Evolutionary conservation across 2,888 invertebrate species (phyloP).

Genomic region (Plusia festucae): DNA sequence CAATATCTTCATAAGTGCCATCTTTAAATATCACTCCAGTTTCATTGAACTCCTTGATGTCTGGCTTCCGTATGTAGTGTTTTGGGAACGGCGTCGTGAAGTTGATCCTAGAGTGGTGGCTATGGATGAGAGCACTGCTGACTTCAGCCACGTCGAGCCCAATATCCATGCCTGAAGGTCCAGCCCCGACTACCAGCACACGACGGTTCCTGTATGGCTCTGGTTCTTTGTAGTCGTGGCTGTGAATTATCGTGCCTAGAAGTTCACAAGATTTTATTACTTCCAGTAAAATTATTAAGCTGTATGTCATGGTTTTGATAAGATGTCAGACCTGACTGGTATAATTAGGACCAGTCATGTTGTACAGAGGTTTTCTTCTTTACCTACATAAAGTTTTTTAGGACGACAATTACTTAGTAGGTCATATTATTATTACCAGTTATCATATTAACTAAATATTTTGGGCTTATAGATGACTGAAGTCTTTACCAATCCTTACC

Average conservation of each 20-base stretch:
- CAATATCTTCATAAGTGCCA: slow-evolving; percentile 89
- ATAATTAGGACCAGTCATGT: too few relatives aligned
- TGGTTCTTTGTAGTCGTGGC: slow-evolving; percentile 92
- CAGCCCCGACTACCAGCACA: slow-evolving; percentile 92
- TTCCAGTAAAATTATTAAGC: neutral
- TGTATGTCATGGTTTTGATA: neutral
- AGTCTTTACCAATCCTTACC: slow-evolving; percentile 64
- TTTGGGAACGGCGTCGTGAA: slow-evolving; percentile 81
- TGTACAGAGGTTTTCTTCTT: too few relatives aligned
- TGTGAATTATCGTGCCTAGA: slow-evolving; percentile 91
- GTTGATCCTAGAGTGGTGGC: slow-evolving; percentile 83
- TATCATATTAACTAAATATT: too few relatives aligned
- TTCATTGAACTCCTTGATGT: slow-evolving; percentile 84
- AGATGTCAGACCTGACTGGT: too few relatives aligned
- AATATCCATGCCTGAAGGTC: slow-evolving; percentile 93
- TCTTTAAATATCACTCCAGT: slow-evolving; percentile 90
- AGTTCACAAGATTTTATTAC: slow-evolving; percentile 48
- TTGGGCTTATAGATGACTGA: too few relatives aligned
- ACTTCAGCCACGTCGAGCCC: slow-evolving; percentile 88
- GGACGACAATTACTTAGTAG: too few relatives aligned
- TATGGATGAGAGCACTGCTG: slow-evolving; percentile 84
- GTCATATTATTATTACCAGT: too few relatives aligned
- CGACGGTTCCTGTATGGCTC: slow-evolving; percentile 88
- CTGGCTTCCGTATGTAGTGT: slow-evolving; percentile 86
- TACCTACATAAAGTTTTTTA: too few relatives aligned